Base-by-base conservation (phyloP, 2,797 vertebrate species). In the Miichthys miiuy region DNA sequence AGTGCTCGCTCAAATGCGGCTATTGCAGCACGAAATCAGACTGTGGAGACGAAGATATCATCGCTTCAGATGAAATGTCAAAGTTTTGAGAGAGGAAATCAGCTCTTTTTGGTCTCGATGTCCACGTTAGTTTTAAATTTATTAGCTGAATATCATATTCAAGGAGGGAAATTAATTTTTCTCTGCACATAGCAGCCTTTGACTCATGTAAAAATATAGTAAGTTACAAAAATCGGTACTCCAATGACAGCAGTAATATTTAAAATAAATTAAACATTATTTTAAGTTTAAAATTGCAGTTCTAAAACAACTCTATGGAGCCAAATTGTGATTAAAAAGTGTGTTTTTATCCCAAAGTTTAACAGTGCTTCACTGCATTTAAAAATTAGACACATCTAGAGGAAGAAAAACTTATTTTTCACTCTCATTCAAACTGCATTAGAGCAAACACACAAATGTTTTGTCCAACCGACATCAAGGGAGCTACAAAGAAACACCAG, bases 21-120 rank as follows among this genome's bases (percentile, higher is more conserved):
- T 48, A 60, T 69, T 20, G 77, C 72, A 66, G 76, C 55, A 21
- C 56, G 25, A 72, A 71, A 68, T 66, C 72, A 61, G 12, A 54
- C 54, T 25, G 5, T 0, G 1, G 34, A 67, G 75, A 65, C 62
- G 1, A 42, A 56, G 27, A 67, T 25, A 12, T 17, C 48, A 60
- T 68, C 34, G 6, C n/a, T 3, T n/a, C 23, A 54, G 9, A 63
- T 50, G 8, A 60, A 51, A 63, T 25, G 13, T 52, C 21, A n/a
- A 23, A 23, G 17, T 34, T 30, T 65, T 68, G 1, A 30, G 0
- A 8, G 1, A 16, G 34, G 62, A 27, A 38, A 16, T 47, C 4
- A 1, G 41, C 13, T 56, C 21, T 2, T 2, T 21, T 66, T n/a
- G 18, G 16, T 1, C 42, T 13, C 5, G 1, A 12, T 25, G 34